Evolutionary conservation across 2,888 invertebrate species (phyloP).

Genomic region (Diarsia dahlii): DNA sequence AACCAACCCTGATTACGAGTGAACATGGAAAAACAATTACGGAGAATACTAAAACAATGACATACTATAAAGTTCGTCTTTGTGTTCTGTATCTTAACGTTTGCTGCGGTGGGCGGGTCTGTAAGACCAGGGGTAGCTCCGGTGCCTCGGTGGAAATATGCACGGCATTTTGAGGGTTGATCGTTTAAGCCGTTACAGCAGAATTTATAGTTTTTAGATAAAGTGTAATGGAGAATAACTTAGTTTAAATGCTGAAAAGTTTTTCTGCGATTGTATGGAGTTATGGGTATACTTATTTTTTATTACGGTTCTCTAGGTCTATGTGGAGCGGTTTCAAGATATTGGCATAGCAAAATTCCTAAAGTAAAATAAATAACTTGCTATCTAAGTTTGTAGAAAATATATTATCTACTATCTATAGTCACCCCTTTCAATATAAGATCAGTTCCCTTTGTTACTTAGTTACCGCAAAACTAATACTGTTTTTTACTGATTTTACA

Average conservation of each 20-base stretch:
- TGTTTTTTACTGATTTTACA: not conserved
- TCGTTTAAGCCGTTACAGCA: conserved; percentile 80
- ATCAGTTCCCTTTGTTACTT: not conserved
- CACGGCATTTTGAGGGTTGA: conserved; percentile 82
- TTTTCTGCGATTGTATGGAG: conserved; percentile 66
- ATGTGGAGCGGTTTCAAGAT: conserved; percentile 21
- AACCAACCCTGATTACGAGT: conserved; percentile 81
- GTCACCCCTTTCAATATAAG: not conserved
- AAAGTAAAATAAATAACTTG: not conserved
- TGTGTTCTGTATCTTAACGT: conserved; percentile 85
- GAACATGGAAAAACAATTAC: conserved; percentile 90
- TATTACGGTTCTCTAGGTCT: conserved; percentile 52
- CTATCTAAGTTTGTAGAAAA: not conserved
- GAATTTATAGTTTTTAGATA: conserved; percentile 89
- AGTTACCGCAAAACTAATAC: not conserved
- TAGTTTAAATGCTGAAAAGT: conserved; percentile 73
- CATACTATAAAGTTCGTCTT: conserved; percentile 86
- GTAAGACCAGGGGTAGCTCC: conserved; percentile 75
- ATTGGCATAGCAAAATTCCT: conserved; percentile 28
- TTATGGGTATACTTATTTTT: conserved; percentile 59
- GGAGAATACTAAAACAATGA: conserved; percentile 87
- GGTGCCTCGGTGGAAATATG: conserved; percentile 75
- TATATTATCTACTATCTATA: not conserved
- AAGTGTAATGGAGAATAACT: conserved; percentile 82
- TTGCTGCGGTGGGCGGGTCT: conserved; percentile 83